These are phyloP conservation scores for Drosophila seclusa DNA, from an alignment of 2,888 invertebrate species.

Conservation along the genomic window DNA sequence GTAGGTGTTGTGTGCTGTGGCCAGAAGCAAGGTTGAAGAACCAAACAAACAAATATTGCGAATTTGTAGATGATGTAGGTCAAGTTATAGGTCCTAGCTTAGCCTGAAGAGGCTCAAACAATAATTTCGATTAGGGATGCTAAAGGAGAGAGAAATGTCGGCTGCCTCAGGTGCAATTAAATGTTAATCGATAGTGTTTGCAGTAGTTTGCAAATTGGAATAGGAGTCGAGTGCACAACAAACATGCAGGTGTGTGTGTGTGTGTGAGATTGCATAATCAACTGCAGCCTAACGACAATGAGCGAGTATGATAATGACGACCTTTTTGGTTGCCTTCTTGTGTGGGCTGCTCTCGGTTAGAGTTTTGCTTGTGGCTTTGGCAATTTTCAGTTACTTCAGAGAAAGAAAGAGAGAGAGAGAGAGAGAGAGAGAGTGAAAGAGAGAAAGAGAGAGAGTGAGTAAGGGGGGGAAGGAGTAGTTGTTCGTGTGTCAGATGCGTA, in stretches of 20 bases:
- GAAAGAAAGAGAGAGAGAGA: not conserved
- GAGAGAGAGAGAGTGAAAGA: not conserved
- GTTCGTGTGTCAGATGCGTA: slow-evolving; percentile 55
- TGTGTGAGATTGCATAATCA: slow-evolving; percentile 40
- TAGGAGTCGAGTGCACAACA: slow-evolving; percentile 17
- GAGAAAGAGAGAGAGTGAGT: too few species aligned
- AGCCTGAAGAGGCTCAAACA: slow-evolving; percentile 54
- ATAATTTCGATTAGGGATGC: slow-evolving; percentile 62
- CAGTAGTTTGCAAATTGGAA: slow-evolving; percentile 22
- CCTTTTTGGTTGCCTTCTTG: slow-evolving; percentile 32
- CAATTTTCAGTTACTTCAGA: slow-evolving; percentile 15
- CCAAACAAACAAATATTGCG: slow-evolving; percentile 35
- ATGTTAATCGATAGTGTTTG: slow-evolving; percentile 75
- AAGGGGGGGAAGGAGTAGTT: not conserved
- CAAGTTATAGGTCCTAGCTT: not conserved
- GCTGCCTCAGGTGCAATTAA: slow-evolving; percentile 68
- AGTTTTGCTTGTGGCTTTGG: slow-evolving; percentile 22
- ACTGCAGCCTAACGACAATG: slow-evolving; percentile 25
- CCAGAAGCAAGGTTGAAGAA: slow-evolving; percentile 32
- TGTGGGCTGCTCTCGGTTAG: slow-evolving; percentile 11
- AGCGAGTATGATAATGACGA: slow-evolving; percentile 13
- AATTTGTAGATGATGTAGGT: slow-evolving; percentile 7
- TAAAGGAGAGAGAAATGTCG: slow-evolving; percentile 37
- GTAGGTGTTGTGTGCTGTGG: slow-evolving; percentile 16
- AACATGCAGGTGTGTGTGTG: slow-evolving; percentile 5